A percentile compares a stretch with the other conserved stretches of the same genome.
Conservation (phyloP, 2,113 vertebrate species). For the Origma solitaria region DNA sequence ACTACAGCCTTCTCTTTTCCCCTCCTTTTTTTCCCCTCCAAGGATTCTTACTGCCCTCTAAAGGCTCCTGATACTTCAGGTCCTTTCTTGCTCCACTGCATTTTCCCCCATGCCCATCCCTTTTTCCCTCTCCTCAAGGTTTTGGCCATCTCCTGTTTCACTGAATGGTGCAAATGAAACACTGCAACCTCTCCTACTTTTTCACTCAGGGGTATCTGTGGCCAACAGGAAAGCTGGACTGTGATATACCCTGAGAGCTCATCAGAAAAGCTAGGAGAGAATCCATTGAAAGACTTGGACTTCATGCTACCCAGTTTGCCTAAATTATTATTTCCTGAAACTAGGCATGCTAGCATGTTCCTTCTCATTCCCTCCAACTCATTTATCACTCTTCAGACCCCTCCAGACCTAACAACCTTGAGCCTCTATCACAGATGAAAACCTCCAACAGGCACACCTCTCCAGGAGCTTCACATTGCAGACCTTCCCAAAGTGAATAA, state of each 20-base stretch:
- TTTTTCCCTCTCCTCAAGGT: background rate
- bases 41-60: constrained; percentile 40
- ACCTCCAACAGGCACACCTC: background rate
- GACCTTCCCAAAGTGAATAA: background rate
- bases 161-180: background rate
- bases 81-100: background rate
- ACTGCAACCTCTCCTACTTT: background rate
- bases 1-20: background rate
- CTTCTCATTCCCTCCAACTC: background rate
- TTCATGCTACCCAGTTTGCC: background rate
- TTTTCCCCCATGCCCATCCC: background rate
- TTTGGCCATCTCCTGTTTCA: background rate
- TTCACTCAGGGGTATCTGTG: background rate
- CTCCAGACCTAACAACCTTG: background rate
- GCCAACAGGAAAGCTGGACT: background rate
- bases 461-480: background rate
- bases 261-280: background rate
- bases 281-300: background rate
- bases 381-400: background rate
- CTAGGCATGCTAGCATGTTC: background rate
- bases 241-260: background rate
- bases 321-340: background rate
- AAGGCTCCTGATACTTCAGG: background rate
- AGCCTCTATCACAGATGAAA: background rate
- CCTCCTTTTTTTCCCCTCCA: background rate